Evolutionary conservation across 2,113 vertebrate genomes (phyloP).

Genomic region (Zosterops borbonicus): DNA sequence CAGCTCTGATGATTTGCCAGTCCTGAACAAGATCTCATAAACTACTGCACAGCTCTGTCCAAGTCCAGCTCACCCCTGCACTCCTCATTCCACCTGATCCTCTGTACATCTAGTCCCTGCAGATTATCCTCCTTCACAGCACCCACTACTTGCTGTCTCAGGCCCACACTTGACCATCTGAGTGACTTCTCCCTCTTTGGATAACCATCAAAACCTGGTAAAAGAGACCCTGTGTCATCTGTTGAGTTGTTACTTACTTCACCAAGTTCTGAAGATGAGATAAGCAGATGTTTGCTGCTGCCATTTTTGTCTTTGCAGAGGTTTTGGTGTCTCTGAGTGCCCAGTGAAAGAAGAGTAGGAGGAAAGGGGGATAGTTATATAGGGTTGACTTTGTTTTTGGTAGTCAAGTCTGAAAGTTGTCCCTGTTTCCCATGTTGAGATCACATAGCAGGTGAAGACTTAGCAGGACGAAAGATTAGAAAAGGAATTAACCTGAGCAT

Average conservation of each 20-base stretch:
- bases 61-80: background rate
- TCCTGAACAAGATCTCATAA: background rate
- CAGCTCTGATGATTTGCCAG: background rate
- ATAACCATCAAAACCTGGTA: background rate
- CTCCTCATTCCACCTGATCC: background rate
- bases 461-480: background rate
- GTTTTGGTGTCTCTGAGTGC: background rate
- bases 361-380: background rate
- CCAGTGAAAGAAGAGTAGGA: background rate
- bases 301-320: background rate
- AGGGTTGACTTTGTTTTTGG: background rate
- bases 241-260: background rate
- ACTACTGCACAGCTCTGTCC: background rate
- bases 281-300: background rate
- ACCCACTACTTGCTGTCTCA: background rate
- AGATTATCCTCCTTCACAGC: background rate
- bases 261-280: background rate
- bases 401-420: background rate
- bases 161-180: background rate
- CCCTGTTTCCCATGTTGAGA: background rate
- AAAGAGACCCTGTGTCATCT: background rate
- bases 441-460: background rate
- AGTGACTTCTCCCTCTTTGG: background rate
- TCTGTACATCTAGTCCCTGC: background rate
- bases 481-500: background rate